Evolutionary conservation across 2,113 vertebrate genomes (phyloP).

Genomic region (Rhinolophus ferrumequinum): DNA sequence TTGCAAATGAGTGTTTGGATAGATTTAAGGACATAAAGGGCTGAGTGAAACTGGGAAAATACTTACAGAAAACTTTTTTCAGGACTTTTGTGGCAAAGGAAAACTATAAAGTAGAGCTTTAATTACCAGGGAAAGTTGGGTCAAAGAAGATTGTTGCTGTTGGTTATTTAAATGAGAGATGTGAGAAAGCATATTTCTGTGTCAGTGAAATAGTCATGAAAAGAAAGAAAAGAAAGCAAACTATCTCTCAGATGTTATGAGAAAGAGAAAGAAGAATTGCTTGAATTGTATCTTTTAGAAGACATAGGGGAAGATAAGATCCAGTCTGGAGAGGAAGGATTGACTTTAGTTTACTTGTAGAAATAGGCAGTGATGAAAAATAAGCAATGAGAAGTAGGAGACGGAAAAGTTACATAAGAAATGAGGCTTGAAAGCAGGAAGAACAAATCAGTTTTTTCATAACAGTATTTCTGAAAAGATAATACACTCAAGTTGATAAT

Average conservation of each 20-base stretch:
- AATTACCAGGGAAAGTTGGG: neutral
- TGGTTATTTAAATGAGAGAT: neutral
- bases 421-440: neutral
- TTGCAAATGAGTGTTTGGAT: neutral
- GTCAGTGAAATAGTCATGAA: neutral
- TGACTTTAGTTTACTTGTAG: neutral
- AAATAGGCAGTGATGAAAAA: neutral
- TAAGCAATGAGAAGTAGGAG: neutral
- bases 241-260: neutral
- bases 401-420: neutral
- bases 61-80: neutral
- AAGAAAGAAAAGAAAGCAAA: neutral
- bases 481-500: neutral
- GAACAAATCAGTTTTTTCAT: conserved; percentile 6
- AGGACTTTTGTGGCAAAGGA: neutral
- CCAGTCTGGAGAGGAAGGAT: rapidly evolving
- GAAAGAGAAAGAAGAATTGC: neutral
- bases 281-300: neutral
- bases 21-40: neutral
- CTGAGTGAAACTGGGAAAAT: neutral
- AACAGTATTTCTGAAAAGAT: neutral
- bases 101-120: neutral
- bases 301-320: neutral
- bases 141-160: neutral
- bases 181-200: neutral